Conservation (phyloP, 2,888 invertebrate species). For the Watsonalla binaria region DNA sequence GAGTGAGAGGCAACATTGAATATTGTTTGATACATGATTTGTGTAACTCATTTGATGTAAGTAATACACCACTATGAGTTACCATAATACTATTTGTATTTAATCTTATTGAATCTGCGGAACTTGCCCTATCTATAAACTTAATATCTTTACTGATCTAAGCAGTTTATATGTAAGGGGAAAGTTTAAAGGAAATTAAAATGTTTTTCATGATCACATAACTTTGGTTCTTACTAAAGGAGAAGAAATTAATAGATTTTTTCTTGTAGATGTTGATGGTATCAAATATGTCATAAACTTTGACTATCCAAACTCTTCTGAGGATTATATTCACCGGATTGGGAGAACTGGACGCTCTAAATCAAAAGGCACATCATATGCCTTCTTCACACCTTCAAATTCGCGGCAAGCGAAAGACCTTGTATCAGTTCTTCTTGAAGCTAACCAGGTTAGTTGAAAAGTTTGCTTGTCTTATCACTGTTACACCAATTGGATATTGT, state of each 20-base stretch:
- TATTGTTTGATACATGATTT: conserved; percentile 55
- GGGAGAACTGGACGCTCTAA: conserved; percentile 94
- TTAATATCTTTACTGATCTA: conserved; percentile 4
- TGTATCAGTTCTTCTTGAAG: conserved; percentile 92
- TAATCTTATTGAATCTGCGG: conserved; percentile 11
- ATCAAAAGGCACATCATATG: conserved; percentile 94
- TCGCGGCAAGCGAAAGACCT: conserved; percentile 92
- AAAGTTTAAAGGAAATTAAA: no score
- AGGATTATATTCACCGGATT: conserved; percentile 97
- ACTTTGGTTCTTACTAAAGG: conserved; percentile 8
- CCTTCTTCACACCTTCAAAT: conserved; percentile 95
- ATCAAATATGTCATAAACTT: conserved; percentile 98
- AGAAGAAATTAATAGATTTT: conserved; percentile 6
- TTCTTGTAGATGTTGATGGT: conserved; percentile 91
- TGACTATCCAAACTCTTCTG: conserved; percentile 96
- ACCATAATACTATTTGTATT: conserved; percentile 36
- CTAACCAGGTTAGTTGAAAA: conserved; percentile 84
- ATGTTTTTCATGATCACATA: conserved; percentile 13
- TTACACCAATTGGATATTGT: background rate
- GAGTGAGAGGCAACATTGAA: conserved; percentile 74
- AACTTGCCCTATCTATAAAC: conserved; percentile 9
- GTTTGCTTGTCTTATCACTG: background rate
- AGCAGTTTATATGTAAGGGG: conserved; percentile 12
- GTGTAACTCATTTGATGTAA: conserved; percentile 75
- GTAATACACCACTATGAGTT: conserved; percentile 67